phyloP scores from a whole-genome alignment of 2,113 vertebrate species.

The Fulica atra region DNA sequence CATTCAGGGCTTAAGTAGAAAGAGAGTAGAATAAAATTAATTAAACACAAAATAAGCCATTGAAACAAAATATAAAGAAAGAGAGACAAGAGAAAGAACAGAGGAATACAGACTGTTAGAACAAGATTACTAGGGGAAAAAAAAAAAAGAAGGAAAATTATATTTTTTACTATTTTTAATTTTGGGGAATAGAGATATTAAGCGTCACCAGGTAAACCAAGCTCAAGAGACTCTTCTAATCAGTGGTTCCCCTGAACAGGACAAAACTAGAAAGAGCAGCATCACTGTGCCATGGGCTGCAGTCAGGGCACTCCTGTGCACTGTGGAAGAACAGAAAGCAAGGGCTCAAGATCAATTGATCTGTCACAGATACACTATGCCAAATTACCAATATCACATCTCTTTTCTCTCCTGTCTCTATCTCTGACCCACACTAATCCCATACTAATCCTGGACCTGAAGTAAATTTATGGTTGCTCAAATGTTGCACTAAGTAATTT shows the following conservation, averaged over 20 bases:
- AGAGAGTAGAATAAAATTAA: conserved; percentile 9
- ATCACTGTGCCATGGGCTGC: background rate
- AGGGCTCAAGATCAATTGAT: background rate
- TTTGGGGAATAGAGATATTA: background rate
- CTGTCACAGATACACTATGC: background rate
- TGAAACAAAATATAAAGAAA: background rate
- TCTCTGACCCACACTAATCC: background rate
- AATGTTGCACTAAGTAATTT: background rate
- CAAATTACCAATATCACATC: background rate
- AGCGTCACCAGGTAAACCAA: background rate
- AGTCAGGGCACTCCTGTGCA: background rate
- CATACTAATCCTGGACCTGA: background rate
- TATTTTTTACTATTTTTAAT: background rate
- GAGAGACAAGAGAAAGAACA: background rate
- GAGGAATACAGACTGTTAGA: background rate
- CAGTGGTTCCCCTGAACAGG: background rate
- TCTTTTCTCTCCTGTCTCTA: background rate
- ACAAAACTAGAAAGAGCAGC: background rate
- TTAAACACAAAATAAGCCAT: conserved; percentile 5
- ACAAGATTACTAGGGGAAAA: background rate
- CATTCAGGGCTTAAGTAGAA: background rate
- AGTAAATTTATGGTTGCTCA: background rate
- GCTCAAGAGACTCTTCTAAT: background rate
- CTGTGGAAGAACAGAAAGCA: background rate
- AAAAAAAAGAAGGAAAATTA: background rate